phyloP scores from a whole-genome alignment of 2,113 vertebrate genomes.

The Propithecus coquereli region DNA sequence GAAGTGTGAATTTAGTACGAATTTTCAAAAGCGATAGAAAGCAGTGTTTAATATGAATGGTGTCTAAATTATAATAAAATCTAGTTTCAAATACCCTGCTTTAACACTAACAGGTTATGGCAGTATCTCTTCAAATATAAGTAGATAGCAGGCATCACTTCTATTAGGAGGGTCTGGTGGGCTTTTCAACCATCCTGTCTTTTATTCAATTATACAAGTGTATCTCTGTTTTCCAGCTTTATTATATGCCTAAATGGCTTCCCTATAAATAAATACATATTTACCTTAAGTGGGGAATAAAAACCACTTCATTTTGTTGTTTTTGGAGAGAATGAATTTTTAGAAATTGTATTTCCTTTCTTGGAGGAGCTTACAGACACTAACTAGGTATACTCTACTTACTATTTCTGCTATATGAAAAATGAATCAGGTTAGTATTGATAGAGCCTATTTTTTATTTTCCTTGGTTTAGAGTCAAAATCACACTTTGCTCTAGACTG shows the following conservation, averaged over 20 bases:
- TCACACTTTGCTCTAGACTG: not conserved
- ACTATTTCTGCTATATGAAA: not conserved
- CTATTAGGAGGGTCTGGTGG: not conserved
- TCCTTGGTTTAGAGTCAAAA: not conserved
- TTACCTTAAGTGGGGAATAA: not conserved
- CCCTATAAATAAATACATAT: not conserved
- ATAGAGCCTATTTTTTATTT: not conserved
- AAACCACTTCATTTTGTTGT: not conserved
- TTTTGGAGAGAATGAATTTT: not conserved
- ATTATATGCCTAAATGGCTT: not conserved
- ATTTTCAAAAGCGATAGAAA: slow-evolving; percentile 59
- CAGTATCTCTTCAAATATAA: slow-evolving; percentile 35
- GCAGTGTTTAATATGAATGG: slow-evolving; percentile 41
- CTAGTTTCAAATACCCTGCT: slow-evolving; percentile 41
- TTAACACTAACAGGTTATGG: slow-evolving; percentile 38
- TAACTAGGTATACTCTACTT: not conserved
- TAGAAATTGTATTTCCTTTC: not conserved
- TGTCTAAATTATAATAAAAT: slow-evolving; percentile 52
- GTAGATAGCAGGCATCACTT: not conserved
- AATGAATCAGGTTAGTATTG: not conserved
- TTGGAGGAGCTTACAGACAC: not conserved
- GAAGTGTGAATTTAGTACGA: slow-evolving; percentile 39
- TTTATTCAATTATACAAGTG: not conserved
- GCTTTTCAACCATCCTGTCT: not conserved
- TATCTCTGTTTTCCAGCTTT: not conserved